Percentiles rank a stretch among this genome's conserved stretches.
These are phyloP conservation scores for Drosophila flavopinicola DNA, from an alignment of 2,888 invertebrate species.

Conservation along the genomic window DNA sequence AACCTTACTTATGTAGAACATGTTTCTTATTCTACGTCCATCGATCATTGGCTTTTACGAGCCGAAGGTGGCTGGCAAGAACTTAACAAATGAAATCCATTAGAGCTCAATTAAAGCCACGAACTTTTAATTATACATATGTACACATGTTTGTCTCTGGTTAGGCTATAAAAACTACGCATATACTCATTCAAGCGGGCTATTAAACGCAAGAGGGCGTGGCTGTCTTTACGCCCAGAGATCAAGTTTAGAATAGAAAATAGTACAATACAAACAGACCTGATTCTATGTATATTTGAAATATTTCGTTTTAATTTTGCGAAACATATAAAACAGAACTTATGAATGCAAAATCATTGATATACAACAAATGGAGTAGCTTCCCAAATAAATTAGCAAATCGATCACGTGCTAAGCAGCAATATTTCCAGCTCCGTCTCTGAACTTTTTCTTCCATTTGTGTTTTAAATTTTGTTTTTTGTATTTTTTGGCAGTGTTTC, in stretches of 20 bases:
- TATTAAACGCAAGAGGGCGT: not conserved
- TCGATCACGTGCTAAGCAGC: constrained; percentile 59
- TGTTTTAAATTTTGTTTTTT: constrained; percentile 15
- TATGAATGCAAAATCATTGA: constrained; percentile 34
- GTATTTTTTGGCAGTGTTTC: constrained; percentile 45
- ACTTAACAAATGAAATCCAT: constrained; percentile 62
- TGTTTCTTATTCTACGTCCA: constrained; percentile 44
- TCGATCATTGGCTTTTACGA: constrained; percentile 41
- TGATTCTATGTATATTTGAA: not conserved
- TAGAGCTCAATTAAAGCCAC: constrained; percentile 36
- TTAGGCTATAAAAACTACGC: not conserved
- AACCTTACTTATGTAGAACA: constrained; percentile 24
- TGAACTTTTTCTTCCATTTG: constrained; percentile 22
- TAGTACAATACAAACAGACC: not conserved
- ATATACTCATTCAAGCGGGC: not conserved
- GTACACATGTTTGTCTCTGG: not conserved
- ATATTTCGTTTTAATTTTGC: not conserved
- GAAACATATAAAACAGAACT: constrained; percentile 2
- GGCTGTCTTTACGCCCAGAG: not conserved
- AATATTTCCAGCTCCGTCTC: constrained; percentile 23
- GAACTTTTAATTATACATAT: not conserved
- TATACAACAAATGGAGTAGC: constrained; percentile 45
- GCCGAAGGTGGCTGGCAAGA: constrained; percentile 33
- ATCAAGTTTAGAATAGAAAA: not conserved
- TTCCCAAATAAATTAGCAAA: constrained; percentile 42